Evolutionary conservation across 2,888 invertebrate species (phyloP).

Genomic region (Cantharis nigra): DNA sequence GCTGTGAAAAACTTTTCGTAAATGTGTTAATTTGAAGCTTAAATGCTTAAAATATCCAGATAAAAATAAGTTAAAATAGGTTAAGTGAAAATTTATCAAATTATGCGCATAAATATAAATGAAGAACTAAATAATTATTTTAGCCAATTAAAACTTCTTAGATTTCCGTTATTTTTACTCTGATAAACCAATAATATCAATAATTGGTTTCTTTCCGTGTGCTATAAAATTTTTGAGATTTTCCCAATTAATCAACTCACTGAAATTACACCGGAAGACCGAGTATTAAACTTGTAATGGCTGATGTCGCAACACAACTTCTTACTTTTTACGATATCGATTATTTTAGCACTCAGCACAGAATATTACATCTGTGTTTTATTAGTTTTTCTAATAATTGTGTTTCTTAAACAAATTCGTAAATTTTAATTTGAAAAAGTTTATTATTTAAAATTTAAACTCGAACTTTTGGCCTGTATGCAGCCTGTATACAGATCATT

Average conservation of each 20-base stretch:
- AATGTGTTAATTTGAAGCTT: background rate
- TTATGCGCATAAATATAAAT: too few relatives aligned
- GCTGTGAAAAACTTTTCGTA: background rate
- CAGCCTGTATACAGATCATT: too few relatives aligned
- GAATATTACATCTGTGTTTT: too few relatives aligned
- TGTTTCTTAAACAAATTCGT: too few relatives aligned
- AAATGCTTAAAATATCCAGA: background rate
- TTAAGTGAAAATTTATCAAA: background rate
- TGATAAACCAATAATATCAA: background rate
- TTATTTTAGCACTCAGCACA: background rate
- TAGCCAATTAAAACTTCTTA: background rate
- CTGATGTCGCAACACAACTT: background rate
- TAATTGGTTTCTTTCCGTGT: background rate
- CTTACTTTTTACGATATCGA: background rate
- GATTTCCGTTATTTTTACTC: background rate
- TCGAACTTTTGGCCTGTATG: too few relatives aligned
- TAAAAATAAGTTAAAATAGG: background rate
- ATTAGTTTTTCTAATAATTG: too few relatives aligned
- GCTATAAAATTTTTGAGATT: background rate
- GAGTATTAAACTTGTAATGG: background rate
- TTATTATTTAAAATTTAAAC: too few relatives aligned
- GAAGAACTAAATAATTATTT: too few relatives aligned
- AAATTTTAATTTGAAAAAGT: too few relatives aligned
- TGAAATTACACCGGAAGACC: background rate
- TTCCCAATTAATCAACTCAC: background rate